Evolutionary conservation across 2,113 vertebrate genomes (phyloP), one percentile per base, ranked within the genome.

Genomic region (Drymodes brunneopygia): DNA sequence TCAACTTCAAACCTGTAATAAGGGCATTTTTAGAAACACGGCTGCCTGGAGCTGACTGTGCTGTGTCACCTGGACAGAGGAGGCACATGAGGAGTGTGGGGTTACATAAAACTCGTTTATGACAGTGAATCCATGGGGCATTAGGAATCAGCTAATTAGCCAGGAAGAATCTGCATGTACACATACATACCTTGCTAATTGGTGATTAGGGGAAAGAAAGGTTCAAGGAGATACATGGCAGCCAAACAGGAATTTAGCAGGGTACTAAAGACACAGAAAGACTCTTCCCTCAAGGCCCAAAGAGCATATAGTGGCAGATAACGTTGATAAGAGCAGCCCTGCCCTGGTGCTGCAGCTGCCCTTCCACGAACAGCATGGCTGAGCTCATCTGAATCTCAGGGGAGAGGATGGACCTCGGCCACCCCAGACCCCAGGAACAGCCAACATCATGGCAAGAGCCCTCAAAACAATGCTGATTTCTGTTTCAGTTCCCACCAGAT

Each of bases 1-100:
- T 61, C 90, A 81, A 71, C 72, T 90, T 83, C 12, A 96, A 94
- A 93, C 86, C 79, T 72, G 88, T 20, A 90, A 84, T 72, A 75
- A 86, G 24, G 44, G 65, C 72, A 47, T 45, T 93, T 96, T 93
- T 90, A 86, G 75, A 74, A 93, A 64, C 35, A 33, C 70, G 71
- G 8, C 21, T 40, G 47, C 48, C 47, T 77, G 56, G 60, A 69
- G 65, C 80, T 93, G 78, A 27, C 70, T 75, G 66, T 0, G 0
- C 47, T 54, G 85, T 33, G 67, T 56, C 1, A 10, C 74, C 56
- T 56, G 69, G 47, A 40, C 3, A 1, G n/a, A 77, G 50, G n/a
- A 94, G 78, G 60, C 42, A 66, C 54, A 35, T 16, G 53, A 83
- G 56, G 82, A 73, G 66, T 86, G 51, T 28, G 60, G 83, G 88